Percentiles rank a stretch among this genome's conserved stretches.
phyloP scores from a whole-genome alignment of 1,140 invertebrate species.

The Gryon sp. region DNA sequence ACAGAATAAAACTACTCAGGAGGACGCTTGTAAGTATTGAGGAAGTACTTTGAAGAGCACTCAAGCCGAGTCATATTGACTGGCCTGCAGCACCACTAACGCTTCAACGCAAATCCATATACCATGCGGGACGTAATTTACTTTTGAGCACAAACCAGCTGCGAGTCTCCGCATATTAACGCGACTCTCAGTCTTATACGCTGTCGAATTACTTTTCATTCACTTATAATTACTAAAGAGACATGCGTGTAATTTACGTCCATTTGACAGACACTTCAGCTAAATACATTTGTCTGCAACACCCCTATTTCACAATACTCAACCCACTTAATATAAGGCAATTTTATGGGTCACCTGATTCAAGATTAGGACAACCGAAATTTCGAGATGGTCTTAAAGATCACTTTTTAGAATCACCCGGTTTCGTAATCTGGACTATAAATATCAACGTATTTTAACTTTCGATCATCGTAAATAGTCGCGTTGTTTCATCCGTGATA shows the following conservation, averaged over 20 bases:
- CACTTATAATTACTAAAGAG: conserved; percentile 38
- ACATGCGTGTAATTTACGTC: conserved; percentile 36
- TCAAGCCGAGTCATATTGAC: conserved; percentile 54
- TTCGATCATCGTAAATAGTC: conserved; percentile 28
- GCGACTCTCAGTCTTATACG: conserved; percentile 51
- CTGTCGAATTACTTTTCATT: conserved; percentile 55
- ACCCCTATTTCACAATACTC: background rate
- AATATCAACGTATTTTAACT: conserved; percentile 69
- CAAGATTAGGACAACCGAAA: background rate
- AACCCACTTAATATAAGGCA: conserved; percentile 13
- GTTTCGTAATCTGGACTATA: conserved; percentile 52
- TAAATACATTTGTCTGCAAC: conserved; percentile 40
- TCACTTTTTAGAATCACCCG: too few species aligned
- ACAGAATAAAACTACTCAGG: conserved; percentile 78
- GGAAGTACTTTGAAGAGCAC: conserved; percentile 68
- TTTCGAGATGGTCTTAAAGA: too few species aligned
- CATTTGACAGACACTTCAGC: conserved; percentile 12
- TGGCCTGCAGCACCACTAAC: conserved; percentile 41
- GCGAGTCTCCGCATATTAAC: conserved; percentile 36
- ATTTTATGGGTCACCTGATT: conserved; percentile 35
- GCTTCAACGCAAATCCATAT: conserved; percentile 39
- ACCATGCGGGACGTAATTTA: conserved; percentile 46
- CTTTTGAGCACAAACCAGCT: conserved; percentile 44
- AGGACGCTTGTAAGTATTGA: conserved; percentile 73
- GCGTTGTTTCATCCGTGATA: conserved; percentile 13